These are phyloP conservation scores for Probosciger aterrimus DNA, from an alignment of 2,113 vertebrate genomes.

Conservation along the genomic window DNA sequence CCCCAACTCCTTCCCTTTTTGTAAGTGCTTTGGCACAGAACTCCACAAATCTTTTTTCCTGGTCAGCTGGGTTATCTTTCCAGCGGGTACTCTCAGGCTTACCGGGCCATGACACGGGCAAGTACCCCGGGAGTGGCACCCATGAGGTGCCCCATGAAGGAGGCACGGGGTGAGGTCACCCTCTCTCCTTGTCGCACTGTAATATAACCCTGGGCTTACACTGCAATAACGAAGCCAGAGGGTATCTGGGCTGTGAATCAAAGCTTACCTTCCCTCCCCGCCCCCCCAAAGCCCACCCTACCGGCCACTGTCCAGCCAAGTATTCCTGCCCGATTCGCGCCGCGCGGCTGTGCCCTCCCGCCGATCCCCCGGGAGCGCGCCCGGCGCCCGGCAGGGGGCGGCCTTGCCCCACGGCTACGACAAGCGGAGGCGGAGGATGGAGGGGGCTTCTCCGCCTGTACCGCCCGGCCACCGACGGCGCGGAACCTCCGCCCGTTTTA, in stretches of 20 bases:
- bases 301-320: too few relatives aligned
- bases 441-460: too few relatives aligned
- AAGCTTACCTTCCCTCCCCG: neutral
- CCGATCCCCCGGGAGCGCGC: neutral
- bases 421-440: fast-evolving
- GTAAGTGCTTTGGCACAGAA: neutral
- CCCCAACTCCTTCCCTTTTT: neutral
- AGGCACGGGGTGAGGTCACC: neutral
- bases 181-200: neutral
- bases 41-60: too few relatives aligned
- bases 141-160: neutral
- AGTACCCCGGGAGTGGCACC: neutral
- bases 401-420: slow-evolving; percentile 13
- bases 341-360: too few relatives aligned
- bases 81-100: neutral
- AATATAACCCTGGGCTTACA: neutral
- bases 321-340: too few relatives aligned
- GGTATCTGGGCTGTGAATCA: neutral
- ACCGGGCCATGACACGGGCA: too few relatives aligned
- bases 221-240: fast-evolving
- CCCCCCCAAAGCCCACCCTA: neutral
- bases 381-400: slow-evolving; percentile 62
- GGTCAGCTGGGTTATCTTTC: neutral
- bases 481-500: neutral
- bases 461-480: neutral